Percentiles rank a stretch among this genome's conserved stretches.
These are phyloP conservation scores for Hoplodrina ambigua DNA, from an alignment of 2,888 invertebrate species.

Conservation along the genomic window DNA sequence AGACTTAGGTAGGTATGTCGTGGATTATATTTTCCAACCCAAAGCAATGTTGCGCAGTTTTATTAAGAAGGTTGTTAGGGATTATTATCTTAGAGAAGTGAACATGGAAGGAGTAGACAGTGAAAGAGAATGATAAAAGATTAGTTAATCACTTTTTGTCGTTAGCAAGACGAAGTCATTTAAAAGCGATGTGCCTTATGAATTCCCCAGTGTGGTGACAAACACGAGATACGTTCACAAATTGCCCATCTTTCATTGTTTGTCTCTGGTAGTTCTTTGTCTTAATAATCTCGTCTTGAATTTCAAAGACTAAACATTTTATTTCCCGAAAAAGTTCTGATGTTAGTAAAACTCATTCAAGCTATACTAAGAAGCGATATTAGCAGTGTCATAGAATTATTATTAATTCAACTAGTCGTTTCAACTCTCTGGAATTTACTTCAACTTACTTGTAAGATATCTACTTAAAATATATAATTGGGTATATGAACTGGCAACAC, in stretches of 20 bases:
- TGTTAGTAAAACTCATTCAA: background rate
- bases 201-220: no score
- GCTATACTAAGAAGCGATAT: conserved; percentile 45
- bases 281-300: no score
- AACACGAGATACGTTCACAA: no score
- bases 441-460: conserved; percentile 12
- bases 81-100: background rate
- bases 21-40: background rate
- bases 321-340: no score
- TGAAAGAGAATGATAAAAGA: background rate
- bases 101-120: background rate
- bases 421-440: conserved; percentile 15
- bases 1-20: background rate
- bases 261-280: no score
- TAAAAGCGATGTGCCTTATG: no score
- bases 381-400: conserved; percentile 31
- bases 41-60: background rate
- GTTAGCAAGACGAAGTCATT: no score
- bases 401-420: conserved; percentile 23
- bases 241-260: no score
- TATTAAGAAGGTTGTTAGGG: background rate
- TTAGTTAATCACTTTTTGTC: no score
- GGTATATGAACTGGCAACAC: conserved; percentile 30
- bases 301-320: no score
- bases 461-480: no score